Conservation (phyloP, 2,113 vertebrate species). For the Montifringilla adamsi region DNA sequence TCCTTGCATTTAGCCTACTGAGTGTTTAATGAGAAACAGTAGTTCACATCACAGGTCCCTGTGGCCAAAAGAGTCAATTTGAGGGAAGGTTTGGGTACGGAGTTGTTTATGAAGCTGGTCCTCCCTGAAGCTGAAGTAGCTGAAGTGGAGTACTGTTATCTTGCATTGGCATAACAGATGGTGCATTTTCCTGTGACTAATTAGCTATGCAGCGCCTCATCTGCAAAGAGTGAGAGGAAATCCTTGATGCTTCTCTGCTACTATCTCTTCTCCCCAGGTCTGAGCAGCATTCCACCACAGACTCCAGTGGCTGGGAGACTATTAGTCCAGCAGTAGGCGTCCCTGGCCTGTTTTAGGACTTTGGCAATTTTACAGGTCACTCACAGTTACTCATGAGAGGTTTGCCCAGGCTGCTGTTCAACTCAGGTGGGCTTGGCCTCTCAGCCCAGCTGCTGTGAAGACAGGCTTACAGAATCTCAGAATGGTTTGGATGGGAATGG, state of each 20-base stretch:
- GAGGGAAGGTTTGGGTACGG: background rate
- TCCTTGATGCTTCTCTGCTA: background rate
- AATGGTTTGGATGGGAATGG: background rate
- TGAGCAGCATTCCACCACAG: background rate
- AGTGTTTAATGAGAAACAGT: background rate
- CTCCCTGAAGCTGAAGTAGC: background rate
- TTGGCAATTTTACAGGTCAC: background rate
- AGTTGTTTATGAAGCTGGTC: background rate
- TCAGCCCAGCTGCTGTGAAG: background rate
- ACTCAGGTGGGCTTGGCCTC: background rate
- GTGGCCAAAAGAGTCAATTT: background rate
- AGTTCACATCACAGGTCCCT: background rate
- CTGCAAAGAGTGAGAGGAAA: background rate
- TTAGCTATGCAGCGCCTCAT: background rate
- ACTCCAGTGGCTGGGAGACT: rapidly evolving
- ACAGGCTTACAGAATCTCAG: background rate
- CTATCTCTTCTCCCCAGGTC: background rate
- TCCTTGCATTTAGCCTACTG: background rate
- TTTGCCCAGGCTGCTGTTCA: rapidly evolving
- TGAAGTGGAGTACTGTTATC: background rate
- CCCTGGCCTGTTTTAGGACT: background rate
- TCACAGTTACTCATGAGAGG: background rate
- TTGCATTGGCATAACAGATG: background rate
- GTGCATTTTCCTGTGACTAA: background rate
- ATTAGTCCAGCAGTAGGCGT: rapidly evolving